phyloP scores from a whole-genome alignment of 64 coral and sea anemone species.

The Orbicella faveolata region DNA sequence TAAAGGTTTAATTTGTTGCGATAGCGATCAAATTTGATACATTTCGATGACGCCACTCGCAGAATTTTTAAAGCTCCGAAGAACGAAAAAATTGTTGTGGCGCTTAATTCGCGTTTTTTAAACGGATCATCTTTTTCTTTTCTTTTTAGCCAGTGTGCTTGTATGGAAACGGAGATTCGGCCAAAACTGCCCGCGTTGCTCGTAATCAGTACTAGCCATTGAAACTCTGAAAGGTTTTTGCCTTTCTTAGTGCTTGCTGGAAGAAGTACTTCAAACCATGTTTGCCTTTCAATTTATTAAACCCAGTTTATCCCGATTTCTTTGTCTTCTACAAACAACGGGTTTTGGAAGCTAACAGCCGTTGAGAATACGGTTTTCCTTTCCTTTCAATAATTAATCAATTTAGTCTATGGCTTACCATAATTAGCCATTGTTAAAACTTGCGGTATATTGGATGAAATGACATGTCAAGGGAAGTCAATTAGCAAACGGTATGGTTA shows the following conservation, averaged over 20 bases:
- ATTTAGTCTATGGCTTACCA: neutral
- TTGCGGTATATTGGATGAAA: neutral
- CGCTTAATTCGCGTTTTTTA: no score
- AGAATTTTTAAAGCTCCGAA: no score
- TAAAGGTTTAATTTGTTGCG: neutral
- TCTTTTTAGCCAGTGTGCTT: no score
- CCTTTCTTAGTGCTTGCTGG: no score
- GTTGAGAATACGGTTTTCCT: neutral
- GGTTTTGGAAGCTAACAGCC: neutral
- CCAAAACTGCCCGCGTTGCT: no score
- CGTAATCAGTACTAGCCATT: no score
- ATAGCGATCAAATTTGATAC: neutral
- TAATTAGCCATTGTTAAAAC: neutral
- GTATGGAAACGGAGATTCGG: no score
- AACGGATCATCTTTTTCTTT: no score
- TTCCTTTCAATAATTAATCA: conserved; percentile 9
- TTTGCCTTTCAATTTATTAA: no score
- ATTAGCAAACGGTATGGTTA: neutral
- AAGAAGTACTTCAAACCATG: no score
- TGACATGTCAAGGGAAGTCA: neutral
- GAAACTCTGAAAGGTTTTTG: no score
- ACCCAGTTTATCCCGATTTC: neutral
- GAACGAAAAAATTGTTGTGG: no score
- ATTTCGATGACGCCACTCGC: neutral
- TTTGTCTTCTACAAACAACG: neutral